Evolutionary conservation across 1,140 invertebrate species (phyloP).

Genomic region (Drosophila setifemur): DNA sequence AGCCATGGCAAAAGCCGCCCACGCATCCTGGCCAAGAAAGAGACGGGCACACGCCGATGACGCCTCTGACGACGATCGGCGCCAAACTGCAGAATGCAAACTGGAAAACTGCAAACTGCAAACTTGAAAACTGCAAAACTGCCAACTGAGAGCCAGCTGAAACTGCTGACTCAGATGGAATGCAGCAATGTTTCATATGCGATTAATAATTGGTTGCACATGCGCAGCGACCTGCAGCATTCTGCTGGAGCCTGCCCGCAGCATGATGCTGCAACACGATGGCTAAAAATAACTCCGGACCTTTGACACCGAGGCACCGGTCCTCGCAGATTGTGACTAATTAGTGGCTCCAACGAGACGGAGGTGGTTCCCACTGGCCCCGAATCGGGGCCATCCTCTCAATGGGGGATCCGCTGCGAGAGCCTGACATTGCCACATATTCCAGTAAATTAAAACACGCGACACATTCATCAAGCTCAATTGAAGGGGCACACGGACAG

Average conservation of each 20-base stretch:
- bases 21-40: conserved; percentile 14
- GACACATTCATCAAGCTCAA: conserved; percentile 70
- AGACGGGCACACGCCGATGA: conserved; percentile 72
- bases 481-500: conserved; percentile 24
- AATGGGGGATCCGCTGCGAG: neutral
- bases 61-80: conserved; percentile 69
- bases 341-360: conserved; percentile 49
- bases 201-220: conserved; percentile 82
- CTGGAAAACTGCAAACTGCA: too few species aligned
- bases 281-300: conserved; percentile 38
- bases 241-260: conserved; percentile 61
- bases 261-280: conserved; percentile 63
- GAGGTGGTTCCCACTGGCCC: too few species aligned
- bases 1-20: too few species aligned
- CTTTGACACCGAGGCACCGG: conserved; percentile 30
- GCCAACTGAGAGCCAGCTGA: too few species aligned
- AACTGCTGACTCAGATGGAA: conserved; percentile 73
- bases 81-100: conserved; percentile 54
- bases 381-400: neutral
- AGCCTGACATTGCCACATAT: conserved; percentile 49
- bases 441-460: conserved; percentile 62
- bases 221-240: conserved; percentile 52
- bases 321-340: conserved; percentile 38
- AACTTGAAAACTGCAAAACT: too few species aligned
- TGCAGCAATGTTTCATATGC: conserved; percentile 67